Conservation (phyloP, 2,888 invertebrate species). For the Mongoloraphidia duomilia region DNA sequence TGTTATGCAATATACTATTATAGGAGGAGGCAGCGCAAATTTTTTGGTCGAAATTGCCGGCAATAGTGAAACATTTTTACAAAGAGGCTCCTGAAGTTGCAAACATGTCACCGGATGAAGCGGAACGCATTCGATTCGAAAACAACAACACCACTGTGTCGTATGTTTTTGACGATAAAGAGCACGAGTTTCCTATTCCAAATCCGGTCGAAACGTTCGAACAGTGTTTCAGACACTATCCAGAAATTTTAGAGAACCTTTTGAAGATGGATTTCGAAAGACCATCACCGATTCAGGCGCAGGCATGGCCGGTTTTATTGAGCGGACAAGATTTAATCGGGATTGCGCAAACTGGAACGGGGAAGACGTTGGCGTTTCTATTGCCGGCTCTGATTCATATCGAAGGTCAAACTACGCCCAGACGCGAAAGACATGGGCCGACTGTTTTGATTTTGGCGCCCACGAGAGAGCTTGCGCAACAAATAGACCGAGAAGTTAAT, state of each 20-base stretch:
- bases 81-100: conserved; percentile 57
- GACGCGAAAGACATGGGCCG: conserved; percentile 61
- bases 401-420: conserved; percentile 64
- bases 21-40: conserved; percentile 39
- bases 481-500: conserved; percentile 80
- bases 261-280: conserved; percentile 61
- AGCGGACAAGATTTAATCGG: conserved; percentile 89
- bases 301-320: conserved; percentile 88
- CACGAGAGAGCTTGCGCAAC: conserved; percentile 82
- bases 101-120: conserved; percentile 46
- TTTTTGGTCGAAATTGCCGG: conserved; percentile 49
- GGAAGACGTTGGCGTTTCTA: conserved; percentile 89
- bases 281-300: conserved; percentile 85
- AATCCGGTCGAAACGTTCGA: conserved; percentile 71
- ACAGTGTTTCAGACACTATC: conserved; percentile 67
- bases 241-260: conserved; percentile 71
- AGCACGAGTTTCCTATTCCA: conserved; percentile 36
- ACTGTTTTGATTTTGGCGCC: conserved; percentile 82
- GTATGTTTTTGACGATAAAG: conserved; percentile 42
- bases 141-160: conserved; percentile 65
- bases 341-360: conserved; percentile 87
- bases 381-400: conserved; percentile 89
- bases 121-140: conserved; percentile 42
- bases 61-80: conserved; percentile 70
- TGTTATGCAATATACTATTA: conserved; percentile 6